Conservation (phyloP, 2,797 vertebrate species). For the Psittacula derbiana region DNA sequence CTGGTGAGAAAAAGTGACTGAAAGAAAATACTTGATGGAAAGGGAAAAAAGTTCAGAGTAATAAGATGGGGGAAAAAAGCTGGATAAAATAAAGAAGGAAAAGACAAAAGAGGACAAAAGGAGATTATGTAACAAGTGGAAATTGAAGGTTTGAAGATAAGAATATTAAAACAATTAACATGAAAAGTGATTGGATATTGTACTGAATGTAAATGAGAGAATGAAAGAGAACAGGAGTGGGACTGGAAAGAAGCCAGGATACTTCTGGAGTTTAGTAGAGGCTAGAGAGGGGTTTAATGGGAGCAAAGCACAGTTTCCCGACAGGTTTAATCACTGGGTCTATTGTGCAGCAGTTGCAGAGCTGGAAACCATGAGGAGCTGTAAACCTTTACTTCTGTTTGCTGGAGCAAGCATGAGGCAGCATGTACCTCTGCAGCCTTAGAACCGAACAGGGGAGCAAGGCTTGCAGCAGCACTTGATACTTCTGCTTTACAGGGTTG, state of each 20-base stretch:
- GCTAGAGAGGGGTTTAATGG: neutral
- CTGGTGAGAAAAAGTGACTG: neutral
- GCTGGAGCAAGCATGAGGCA: neutral
- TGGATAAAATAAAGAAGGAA: neutral
- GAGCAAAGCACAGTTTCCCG: neutral
- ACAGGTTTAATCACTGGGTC: neutral
- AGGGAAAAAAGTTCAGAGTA: neutral
- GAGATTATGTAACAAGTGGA: neutral
- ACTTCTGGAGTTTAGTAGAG: neutral
- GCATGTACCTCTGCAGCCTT: neutral
- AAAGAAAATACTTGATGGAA: neutral
- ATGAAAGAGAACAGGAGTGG: neutral
- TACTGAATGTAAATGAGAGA: neutral
- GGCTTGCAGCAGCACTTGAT: neutral
- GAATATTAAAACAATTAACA: slow-evolving; percentile 22
- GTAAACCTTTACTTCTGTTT: neutral
- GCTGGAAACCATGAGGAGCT: neutral
- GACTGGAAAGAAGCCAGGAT: neutral
- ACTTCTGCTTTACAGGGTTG: neutral
- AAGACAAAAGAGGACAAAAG: neutral
- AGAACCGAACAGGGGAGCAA: neutral
- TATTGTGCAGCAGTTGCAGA: neutral
- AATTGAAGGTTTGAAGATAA: slow-evolving; percentile 4
- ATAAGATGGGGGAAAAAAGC: neutral
- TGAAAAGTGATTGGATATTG: neutral